Base-by-base conservation (phyloP, 2,113 vertebrate species). In the Ptilonorhynchus violaceus region DNA sequence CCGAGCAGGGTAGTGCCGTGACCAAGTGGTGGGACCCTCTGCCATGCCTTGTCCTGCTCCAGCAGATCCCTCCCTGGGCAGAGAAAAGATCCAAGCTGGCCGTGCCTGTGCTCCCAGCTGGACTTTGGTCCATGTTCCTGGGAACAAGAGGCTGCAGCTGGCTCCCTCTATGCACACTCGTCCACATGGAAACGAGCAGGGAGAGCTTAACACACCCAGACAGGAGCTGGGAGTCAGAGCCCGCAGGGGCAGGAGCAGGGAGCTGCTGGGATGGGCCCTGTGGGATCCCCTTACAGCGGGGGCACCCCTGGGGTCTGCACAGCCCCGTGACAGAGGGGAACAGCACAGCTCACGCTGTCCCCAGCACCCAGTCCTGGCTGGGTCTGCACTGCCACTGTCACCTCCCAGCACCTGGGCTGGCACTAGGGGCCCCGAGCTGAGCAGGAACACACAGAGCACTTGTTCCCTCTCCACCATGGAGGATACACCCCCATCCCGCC, bases 351-450 rank as follows among this genome's bases (percentile, higher is more conserved):
- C 67, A 6, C 16, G 0, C 12, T 15, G 33, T 53, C 13, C 31
- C 37, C 86, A 56, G 39, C 42, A 12, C 52, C 0, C 30, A 46
- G 52, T 3, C 47, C n/a, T 13, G 6, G 13, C 22, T 13, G 46
- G 39, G 2, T 15, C 37, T 25, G 49, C 35, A 37, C 2, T 22
- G 44, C 3, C 0, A 0, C 33, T 17, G 49, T 5, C 60, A 15
- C 68, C 35, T 23, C 33, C 50, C 75, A 20, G 83, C 44, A 11
- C 22, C 55, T 17, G 19, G 18, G 22, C 62, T 52, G 31, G 35
- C 76, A 62, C 4, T 35, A 23, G 18, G 3, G 1, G 18, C 27
- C n/a, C 60, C 0, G 0, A 4, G 11, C 67, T 1, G 15, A 79
- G 58, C 52, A 85, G 69, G n/a, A 49, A 7, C 5, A 60, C 15